Evolutionary conservation across 2,888 invertebrate species (phyloP), one percentile per base, ranked within the genome.

Genomic region (Entomobrya multifasciata): DNA sequence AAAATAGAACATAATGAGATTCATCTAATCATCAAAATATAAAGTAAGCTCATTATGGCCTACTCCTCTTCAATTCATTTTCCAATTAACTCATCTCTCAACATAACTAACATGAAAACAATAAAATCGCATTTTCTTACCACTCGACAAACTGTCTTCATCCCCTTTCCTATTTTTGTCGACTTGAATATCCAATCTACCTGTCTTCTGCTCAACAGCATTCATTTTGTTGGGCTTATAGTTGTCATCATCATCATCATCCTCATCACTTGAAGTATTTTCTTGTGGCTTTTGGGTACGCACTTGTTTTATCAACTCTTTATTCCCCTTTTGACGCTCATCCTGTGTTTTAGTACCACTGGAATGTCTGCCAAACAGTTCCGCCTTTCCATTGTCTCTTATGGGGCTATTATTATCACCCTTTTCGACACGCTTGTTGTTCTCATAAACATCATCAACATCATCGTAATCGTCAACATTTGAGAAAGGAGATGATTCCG

Each of bases 401-500:
- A 36, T 65, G 0, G 13, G n/a, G 30, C 27, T 36, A 65, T 49
- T 47, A 44, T 78, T 55, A 25, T 60, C 52, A n/a, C 47, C 2
- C 44, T 15, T 22, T 10, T 22, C 60, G 20, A 4, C 60, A 25
- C 13, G 60, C 22, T 60, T 25, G 10, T 36, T 22, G 36, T 67
- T 44, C 0, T 67, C 20, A 15, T 3, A 1, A 17, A 20, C 67
- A n/a, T 60, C n/a, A 30, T 62, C 82, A 27, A 60, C 60, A 30
- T 36, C 20, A 57, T 81, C 49, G 15, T 72, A 72, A n/a, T 49
- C 72, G 47, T 82, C 82, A 27, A 74, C 70, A 47, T 74, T 55
- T 5, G 80, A 70, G 44, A 80, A 80, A 22, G 80, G 80, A n/a
- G 80, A 41, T 15, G 80, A 80, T 17, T 52, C 80, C 15, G 80